Evolutionary conservation across 1,140 invertebrate genomes (phyloP).

Genomic region (Goniozus legneri): DNA sequence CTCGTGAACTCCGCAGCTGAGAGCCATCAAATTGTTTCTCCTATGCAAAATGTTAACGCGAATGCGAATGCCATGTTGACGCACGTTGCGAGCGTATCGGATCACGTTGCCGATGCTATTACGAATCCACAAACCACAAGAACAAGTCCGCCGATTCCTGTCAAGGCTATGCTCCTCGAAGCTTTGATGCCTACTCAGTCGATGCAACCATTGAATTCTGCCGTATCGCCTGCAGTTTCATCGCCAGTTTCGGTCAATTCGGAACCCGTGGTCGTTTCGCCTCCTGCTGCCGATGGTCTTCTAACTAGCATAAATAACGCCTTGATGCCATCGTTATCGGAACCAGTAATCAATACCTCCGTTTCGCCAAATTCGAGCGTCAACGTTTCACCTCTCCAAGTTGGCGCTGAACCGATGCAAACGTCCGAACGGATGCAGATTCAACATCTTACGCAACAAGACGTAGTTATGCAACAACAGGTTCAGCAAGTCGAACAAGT

Average conservation of each 20-base stretch:
- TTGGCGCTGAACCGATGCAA: constrained; percentile 28
- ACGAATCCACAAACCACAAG: constrained; percentile 37
- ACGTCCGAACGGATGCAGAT: too few relatives aligned
- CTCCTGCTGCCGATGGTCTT: constrained; percentile 57
- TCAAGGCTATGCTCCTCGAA: constrained; percentile 53
- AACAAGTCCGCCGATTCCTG: constrained; percentile 46
- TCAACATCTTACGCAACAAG: constrained; percentile 34
- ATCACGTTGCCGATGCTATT: constrained; percentile 36
- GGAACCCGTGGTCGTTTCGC: constrained; percentile 36
- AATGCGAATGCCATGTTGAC: constrained; percentile 42
- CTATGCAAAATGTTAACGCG: constrained; percentile 32
- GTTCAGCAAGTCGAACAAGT: constrained; percentile 50
- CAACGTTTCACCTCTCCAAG: constrained; percentile 34
- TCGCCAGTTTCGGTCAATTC: constrained; percentile 32
- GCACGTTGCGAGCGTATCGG: constrained; percentile 30
- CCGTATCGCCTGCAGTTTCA: constrained; percentile 7
- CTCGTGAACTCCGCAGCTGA: constrained; percentile 63
- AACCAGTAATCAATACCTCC: constrained; percentile 53
- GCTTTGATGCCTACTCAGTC: constrained; percentile 51
- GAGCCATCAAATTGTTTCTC: constrained; percentile 41
- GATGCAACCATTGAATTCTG: constrained; percentile 6
- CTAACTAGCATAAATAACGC: constrained; percentile 45
- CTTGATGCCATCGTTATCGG: constrained; percentile 53
- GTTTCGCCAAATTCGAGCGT: constrained; percentile 25
- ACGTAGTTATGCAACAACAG: constrained; percentile 46